phyloP scores from a whole-genome alignment of 2,797 vertebrate genomes.

The Dromococcyx pavoninus region DNA sequence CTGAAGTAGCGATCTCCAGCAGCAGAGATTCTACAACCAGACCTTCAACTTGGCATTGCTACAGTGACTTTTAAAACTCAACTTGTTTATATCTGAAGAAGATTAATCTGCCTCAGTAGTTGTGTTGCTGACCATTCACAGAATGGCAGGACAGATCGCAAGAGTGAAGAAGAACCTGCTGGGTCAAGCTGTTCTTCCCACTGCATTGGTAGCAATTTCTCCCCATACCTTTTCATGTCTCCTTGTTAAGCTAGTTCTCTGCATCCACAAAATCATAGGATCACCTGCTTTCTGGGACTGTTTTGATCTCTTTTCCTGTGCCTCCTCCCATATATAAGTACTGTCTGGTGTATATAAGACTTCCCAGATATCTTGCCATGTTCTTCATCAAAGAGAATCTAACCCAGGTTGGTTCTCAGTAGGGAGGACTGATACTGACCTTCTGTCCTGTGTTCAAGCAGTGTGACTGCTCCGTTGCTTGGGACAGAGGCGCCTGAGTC shows the following conservation, averaged over 20 bases:
- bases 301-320: not conserved
- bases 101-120: not conserved
- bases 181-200: not conserved
- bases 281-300: not conserved
- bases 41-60: not conserved
- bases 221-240: not conserved
- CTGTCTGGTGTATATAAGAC: not conserved
- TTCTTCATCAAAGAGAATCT: not conserved
- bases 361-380: not conserved
- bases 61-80: not conserved
- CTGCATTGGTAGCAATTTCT: not conserved
- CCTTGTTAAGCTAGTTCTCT: not conserved
- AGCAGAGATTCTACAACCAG: not conserved
- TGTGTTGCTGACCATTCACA: not conserved
- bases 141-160: not conserved
- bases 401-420: not conserved
- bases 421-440: not conserved
- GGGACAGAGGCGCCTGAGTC: not conserved
- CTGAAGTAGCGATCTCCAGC: not conserved
- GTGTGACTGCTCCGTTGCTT: rapidly evolving
- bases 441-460: not conserved
- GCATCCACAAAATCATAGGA: not conserved
- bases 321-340: not conserved
- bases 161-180: not conserved
- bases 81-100: not conserved